Evolutionary conservation across 2,888 invertebrate genomes (phyloP), one percentile per base, ranked within the genome.

Genomic region (Tachina grossa): DNA sequence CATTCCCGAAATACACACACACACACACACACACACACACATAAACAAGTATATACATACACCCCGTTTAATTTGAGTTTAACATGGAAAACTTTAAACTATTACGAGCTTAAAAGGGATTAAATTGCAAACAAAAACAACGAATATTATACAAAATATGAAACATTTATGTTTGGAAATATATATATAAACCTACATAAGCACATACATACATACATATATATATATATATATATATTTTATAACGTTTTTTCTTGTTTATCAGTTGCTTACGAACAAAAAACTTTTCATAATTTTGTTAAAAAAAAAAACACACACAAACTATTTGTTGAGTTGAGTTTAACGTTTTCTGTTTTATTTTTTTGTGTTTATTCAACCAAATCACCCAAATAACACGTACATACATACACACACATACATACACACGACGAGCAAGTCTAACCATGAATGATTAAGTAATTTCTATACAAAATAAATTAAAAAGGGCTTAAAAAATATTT

Each of bases 51-150:
- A 55, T 5, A 43, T n/a, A n/a, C n/a, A n/a, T 22, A 22, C 51
- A 41, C 22, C 66, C 39, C 41, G 68, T 78, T 59, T 81, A 81
- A 68, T 81, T 68, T 75, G 66, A 74, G 51, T 80, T 80, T 72
- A 72, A 80, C 66, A 80, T 43, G 66, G 51, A 74, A 59, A 80
- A 57, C 22, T 66, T 41, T 49, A 49, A 74, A 74, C 66, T 71
- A 71, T 71, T 79, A 63, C 19, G 47, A 31, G 43, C 53, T 79
- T 79, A 79, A 79, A 79, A 11, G 63, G 79, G 79, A 71, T 79
- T 79, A 79, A 53, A 71, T 71, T 71, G 19, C 71, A 53, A 71
- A 78, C 78, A 78, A 61, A 61, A 69, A 53, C 65, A 66, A 65
- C 55, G 47, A 65, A 47, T 22, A 45, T 9, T 16, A 55, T 49